A percentile compares a stretch with the other conserved stretches of the same genome.
Conservation (phyloP, 2,113 vertebrate species). For the Connochaetes taurinus region DNA sequence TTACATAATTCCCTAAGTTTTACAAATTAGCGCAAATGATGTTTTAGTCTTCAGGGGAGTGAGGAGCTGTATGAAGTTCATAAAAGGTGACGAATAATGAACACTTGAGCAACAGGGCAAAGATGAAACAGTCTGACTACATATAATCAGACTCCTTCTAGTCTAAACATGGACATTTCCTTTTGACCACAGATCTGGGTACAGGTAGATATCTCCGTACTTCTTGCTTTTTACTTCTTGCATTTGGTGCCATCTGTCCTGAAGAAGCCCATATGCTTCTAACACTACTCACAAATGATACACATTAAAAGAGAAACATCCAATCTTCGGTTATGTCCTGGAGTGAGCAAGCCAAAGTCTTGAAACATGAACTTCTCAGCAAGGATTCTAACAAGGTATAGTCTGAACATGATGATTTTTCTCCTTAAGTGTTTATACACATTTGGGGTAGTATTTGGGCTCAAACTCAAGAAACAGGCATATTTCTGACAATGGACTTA, state of each 20-base stretch:
- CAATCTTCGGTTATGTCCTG: background rate
- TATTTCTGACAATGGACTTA: background rate
- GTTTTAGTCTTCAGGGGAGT: background rate
- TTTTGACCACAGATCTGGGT: background rate
- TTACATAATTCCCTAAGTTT: slow-evolving; percentile 20
- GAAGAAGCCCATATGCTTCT: background rate
- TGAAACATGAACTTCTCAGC: background rate
- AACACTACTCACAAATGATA: background rate
- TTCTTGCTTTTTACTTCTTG: background rate
- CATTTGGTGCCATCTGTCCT: background rate
- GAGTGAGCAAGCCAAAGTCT: background rate
- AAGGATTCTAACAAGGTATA: background rate
- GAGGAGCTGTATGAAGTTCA: background rate
- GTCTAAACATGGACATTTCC: background rate
- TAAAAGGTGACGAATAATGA: background rate
- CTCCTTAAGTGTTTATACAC: background rate
- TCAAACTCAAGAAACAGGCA: background rate
- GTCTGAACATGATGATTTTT: background rate
- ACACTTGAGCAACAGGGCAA: background rate
- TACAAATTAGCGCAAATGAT: background rate
- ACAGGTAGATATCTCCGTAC: background rate
- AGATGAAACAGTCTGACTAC: background rate
- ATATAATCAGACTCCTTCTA: background rate
- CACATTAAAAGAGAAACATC: background rate
- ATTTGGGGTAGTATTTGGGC: background rate